Conservation (phyloP, 2,888 invertebrate species). For the Macrosoma leucophasiata region DNA sequence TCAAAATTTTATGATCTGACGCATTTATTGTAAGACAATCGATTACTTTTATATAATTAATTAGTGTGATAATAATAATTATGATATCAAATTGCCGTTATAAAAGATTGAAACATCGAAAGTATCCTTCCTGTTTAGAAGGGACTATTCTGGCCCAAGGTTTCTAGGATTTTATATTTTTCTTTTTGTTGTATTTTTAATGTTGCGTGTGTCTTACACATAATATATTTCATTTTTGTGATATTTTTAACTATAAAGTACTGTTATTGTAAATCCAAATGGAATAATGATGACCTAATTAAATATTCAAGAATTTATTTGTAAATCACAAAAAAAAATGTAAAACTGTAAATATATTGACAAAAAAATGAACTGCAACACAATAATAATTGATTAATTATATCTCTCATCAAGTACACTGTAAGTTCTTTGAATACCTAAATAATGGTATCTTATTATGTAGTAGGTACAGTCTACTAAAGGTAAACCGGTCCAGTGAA, state of each 20-base stretch:
- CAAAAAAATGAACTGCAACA: conserved; percentile 74
- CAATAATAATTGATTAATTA: conserved; percentile 71
- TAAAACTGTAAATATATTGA: conserved; percentile 76
- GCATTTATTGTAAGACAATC: conserved; percentile 77
- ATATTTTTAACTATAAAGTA: conserved; percentile 77
- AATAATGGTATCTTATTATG: conserved; percentile 63
- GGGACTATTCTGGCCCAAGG: conserved; percentile 74
- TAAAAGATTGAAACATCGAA: conserved; percentile 74
- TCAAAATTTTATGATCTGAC: conserved; percentile 76
- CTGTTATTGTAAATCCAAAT: conserved; percentile 75
- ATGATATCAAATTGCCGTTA: conserved; percentile 74
- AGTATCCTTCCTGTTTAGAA: conserved; percentile 76
- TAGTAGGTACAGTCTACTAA: conserved; percentile 68
- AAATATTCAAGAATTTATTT: conserved; percentile 77
- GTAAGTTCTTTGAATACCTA: conserved; percentile 71
- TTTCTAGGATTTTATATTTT: conserved; percentile 75
- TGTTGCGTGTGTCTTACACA: conserved; percentile 77
- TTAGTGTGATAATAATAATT: conserved; percentile 74
- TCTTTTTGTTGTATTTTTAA: conserved; percentile 75
- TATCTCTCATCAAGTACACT: conserved; percentile 70
- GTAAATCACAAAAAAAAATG: conserved; percentile 76
- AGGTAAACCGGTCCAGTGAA: conserved; percentile 74
- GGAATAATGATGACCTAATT: conserved; percentile 76
- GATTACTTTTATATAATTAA: conserved; percentile 75
- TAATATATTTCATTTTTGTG: conserved; percentile 77